These are phyloP conservation scores for Numenius arquata DNA, from an alignment of 2,113 vertebrate species.

Conservation along the genomic window DNA sequence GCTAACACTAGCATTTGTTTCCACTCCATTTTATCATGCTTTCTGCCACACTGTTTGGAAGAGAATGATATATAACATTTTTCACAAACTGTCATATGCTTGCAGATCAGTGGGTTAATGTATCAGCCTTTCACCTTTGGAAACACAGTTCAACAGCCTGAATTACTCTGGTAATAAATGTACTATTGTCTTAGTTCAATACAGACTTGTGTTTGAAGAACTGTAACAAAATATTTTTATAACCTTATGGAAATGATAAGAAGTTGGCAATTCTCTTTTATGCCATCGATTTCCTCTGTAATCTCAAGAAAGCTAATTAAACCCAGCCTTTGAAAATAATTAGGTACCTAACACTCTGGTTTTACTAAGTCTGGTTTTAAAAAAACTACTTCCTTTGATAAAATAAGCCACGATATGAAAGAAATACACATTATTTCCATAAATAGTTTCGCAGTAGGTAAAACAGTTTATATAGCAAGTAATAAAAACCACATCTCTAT, in stretches of 20 bases:
- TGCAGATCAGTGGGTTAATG: constrained; percentile 40
- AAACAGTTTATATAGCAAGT: neutral
- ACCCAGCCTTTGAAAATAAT: constrained; percentile 19
- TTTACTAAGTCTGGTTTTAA: constrained; percentile 29
- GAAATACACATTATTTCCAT: neutral
- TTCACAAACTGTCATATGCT: neutral
- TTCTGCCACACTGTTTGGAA: neutral
- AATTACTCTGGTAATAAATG: constrained; percentile 37
- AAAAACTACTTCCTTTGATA: neutral
- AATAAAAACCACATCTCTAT: neutral
- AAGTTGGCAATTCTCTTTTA: constrained; percentile 27
- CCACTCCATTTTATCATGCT: neutral
- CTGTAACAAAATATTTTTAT: constrained; percentile 54
- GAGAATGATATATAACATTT: neutral
- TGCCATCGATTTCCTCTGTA: neutral
- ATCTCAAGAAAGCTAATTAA: constrained; percentile 41
- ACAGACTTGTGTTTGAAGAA: constrained; percentile 18
- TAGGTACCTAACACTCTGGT: neutral
- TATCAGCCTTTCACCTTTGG: constrained; percentile 52
- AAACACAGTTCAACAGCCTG: constrained; percentile 43
- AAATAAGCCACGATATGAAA: neutral
- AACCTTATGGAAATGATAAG: constrained; percentile 45
- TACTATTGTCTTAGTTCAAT: constrained; percentile 22
- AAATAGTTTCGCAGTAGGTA: neutral
- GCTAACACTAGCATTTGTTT: neutral